A percentile compares a stretch with the other conserved stretches of the same genome.
Evolutionary conservation across 2,888 invertebrate species (phyloP).

Genomic region (Limnephilus marmoratus): DNA sequence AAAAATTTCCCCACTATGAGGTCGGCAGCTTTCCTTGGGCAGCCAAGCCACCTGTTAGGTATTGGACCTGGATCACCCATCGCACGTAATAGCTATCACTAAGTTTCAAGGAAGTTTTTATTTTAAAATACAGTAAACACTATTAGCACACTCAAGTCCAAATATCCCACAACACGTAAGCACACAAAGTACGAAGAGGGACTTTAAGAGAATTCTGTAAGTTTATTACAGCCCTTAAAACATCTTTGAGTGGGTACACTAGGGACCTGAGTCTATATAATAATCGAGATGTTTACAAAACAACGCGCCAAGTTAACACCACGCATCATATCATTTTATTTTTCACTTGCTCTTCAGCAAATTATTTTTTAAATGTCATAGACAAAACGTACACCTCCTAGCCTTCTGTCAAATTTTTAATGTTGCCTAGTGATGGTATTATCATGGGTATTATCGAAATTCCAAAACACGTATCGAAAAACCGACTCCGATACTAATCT

Average conservation of each 20-base stretch:
- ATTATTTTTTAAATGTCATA: constrained; percentile 4
- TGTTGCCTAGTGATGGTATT: not conserved
- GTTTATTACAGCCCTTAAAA: not conserved
- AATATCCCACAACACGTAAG: constrained; percentile 55
- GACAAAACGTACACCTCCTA: not conserved
- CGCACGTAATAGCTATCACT: constrained; percentile 12
- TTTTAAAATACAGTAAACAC: constrained; percentile 33
- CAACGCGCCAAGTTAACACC: not conserved
- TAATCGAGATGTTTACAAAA: not conserved
- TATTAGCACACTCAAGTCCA: constrained; percentile 2
- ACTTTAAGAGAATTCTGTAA: not conserved
- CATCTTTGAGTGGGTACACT: not conserved
- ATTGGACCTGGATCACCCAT: constrained; percentile 70
- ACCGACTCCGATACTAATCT: too few species aligned
- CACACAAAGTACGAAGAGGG: not conserved
- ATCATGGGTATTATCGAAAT: not conserved
- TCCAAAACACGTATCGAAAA: not conserved
- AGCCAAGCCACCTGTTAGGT: constrained; percentile 91
- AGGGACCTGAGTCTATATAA: not conserved
- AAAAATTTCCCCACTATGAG: constrained; percentile 90
- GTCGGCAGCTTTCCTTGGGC: constrained; percentile 87
- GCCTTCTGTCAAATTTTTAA: not conserved
- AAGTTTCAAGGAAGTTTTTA: not conserved
- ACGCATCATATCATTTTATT: not conserved
- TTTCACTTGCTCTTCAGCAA: not conserved